Conservation (phyloP, 2,797 vertebrate species). For the Schizopygopsis malacanthus region DNA sequence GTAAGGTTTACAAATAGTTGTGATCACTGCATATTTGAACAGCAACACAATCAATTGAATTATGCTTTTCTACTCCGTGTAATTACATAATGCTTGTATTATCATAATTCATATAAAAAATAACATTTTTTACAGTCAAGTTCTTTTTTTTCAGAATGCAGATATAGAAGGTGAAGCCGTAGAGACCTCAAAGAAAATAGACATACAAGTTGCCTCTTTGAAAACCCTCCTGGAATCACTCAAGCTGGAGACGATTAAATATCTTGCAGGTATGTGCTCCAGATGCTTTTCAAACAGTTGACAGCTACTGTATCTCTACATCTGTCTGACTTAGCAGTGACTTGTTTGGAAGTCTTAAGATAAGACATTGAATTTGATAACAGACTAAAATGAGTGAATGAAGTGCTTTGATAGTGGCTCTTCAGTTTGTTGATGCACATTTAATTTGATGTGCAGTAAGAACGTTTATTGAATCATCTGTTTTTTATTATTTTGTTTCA, state of each 20-base stretch:
- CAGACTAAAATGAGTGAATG: not conserved
- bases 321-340: not conserved
- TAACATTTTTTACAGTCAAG: not conserved
- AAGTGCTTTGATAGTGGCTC: not conserved
- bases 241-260: conserved; percentile 91
- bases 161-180: conserved; percentile 85
- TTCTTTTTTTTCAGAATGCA: conserved; percentile 73
- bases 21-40: not conserved
- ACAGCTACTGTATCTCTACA: not conserved
- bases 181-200: conserved; percentile 93
- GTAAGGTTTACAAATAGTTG: conserved; percentile 68
- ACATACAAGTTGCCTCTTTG: conserved; percentile 93
- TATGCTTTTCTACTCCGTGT: not conserved
- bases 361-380: not conserved
- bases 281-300: not conserved
- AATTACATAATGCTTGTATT: not conserved
- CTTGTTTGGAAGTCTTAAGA: not conserved
- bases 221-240: conserved; percentile 95
- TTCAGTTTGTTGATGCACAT: not conserved
- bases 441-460: not conserved
- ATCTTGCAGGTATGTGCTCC: conserved; percentile 88
- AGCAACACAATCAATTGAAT: not conserved
- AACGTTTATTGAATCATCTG: not conserved
- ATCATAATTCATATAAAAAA: not conserved
- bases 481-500: conserved; percentile 32